Base-by-base conservation (phyloP, 2,888 invertebrate species). In the Agrotis puta region DNA sequence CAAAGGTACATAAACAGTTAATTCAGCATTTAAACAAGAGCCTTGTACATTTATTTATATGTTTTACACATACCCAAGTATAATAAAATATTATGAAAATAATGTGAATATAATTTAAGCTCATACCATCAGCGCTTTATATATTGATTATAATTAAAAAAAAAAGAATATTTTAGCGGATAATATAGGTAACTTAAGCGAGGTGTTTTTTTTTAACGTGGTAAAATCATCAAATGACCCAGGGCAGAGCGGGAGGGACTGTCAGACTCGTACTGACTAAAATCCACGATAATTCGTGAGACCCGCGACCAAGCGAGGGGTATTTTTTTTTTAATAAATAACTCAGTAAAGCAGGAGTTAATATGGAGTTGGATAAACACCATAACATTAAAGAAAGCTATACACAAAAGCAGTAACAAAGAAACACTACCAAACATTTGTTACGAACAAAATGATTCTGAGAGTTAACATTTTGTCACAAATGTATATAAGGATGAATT, bases 381-480 rank as follows among this genome's bases (percentile, higher is more conserved):
- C 9, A 68, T 48, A 45, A 39, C 13, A 43, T 22, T 47, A 39
- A 24, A 24, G 39, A 39, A 39, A 33, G 14, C 45, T 59, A 66
- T 22, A 64, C 20, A 64, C 22, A 64, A 47, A 64, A 47, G n/a
- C n/a, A 43, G 58, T 16, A 72, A 64, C 47, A 27, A 61, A 9
- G 22, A 39, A n/a, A 14, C 79, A 61, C 48, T 54, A 73, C 13
- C 22, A 62, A 59, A 27, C 20, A 54, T 64, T n/a, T 14, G n/a
- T 61, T 27, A 62, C 5, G 39, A 65, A 66, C 24, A 62, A 18
- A 50, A 43, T 45, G 13, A 48, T 51, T 16, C 16, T 11, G 39
- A 22, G 4, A 18, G n/a, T 45, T 16, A 53, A 59, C 16, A 22
- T 13, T 48, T 20, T 16, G 11, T 14, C n/a, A 74, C 22, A 54